These are phyloP conservation scores for Schizopygopsis malacanthus DNA, from an alignment of 2,797 vertebrate genomes.

Conservation along the genomic window DNA sequence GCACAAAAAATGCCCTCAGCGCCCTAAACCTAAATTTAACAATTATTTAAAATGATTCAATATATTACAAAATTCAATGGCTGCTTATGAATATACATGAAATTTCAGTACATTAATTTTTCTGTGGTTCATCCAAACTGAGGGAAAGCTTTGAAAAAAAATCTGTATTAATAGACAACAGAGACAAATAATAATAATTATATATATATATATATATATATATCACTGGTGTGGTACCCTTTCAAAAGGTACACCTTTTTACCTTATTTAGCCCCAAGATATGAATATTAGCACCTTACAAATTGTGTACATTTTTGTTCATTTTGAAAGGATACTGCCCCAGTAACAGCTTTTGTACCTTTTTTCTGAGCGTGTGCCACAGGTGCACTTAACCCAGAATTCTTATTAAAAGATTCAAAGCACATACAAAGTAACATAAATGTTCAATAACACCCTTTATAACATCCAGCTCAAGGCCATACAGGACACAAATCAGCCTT, in stretches of 20 bases:
- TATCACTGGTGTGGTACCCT: not conserved
- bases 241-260: not conserved
- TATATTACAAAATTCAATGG: not conserved
- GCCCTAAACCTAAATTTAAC: not conserved
- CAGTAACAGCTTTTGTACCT: not conserved
- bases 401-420: not conserved
- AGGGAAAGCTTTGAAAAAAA: not conserved
- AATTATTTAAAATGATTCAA: not conserved
- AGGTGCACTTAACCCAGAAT: not conserved
- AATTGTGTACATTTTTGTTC: not conserved
- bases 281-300: not conserved
- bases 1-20: not conserved
- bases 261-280: not conserved
- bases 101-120: not conserved
- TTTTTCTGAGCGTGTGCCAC: not conserved
- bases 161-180: not conserved
- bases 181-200: not conserved
- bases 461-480: slow-evolving; percentile 15
- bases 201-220: too few relatives aligned
- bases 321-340: not conserved
- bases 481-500: slow-evolving; percentile 26
- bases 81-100: not conserved
- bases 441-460: slow-evolving; percentile 2
- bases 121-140: not conserved
- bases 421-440: not conserved